Percentiles rank a stretch among this genome's conserved stretches.
Evolutionary conservation across 2,113 vertebrate species (phyloP).

Genomic region (Rana temporaria): DNA sequence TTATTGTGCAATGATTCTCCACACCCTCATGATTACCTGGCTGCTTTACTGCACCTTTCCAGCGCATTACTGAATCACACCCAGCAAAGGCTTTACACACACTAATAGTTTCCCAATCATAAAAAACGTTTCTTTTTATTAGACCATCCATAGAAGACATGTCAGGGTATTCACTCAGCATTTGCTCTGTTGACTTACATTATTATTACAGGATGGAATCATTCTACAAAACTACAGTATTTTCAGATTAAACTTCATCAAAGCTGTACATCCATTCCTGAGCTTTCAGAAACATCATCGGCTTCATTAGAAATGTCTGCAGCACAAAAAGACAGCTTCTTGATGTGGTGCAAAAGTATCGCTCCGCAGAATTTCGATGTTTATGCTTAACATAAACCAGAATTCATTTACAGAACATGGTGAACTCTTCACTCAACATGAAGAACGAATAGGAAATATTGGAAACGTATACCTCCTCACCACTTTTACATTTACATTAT

Average conservation of each 20-base stretch:
- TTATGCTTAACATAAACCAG: constrained; percentile 17
- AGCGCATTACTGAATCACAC: no score
- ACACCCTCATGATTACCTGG: no score
- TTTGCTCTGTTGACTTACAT: constrained; percentile 12
- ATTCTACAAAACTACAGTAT: constrained; percentile 11
- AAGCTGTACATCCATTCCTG: constrained; percentile 29
- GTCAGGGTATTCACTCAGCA: background rate
- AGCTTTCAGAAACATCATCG: constrained; percentile 34
- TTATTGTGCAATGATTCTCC: no score
- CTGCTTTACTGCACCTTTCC: no score
- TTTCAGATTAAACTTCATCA: constrained; percentile 25
- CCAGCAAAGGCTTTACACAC: no score
- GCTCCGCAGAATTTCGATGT: constrained; percentile 15
- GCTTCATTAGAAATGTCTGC: constrained; percentile 32
- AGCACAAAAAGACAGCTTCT: constrained; percentile 7
- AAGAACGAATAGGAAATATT: background rate
- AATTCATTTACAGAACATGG: constrained; percentile 12
- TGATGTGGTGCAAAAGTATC: constrained; percentile 25
- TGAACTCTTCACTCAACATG: background rate
- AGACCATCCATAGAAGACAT: no score
- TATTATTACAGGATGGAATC: constrained; percentile 12
- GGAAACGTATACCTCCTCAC: background rate
- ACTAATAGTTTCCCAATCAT: no score
- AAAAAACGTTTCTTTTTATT: no score
- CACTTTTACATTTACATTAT: no score